Evolutionary conservation across 2,113 vertebrate species (phyloP), one percentile per base, ranked within the genome.

Genomic region (Corythoichthys haematopterus): DNA sequence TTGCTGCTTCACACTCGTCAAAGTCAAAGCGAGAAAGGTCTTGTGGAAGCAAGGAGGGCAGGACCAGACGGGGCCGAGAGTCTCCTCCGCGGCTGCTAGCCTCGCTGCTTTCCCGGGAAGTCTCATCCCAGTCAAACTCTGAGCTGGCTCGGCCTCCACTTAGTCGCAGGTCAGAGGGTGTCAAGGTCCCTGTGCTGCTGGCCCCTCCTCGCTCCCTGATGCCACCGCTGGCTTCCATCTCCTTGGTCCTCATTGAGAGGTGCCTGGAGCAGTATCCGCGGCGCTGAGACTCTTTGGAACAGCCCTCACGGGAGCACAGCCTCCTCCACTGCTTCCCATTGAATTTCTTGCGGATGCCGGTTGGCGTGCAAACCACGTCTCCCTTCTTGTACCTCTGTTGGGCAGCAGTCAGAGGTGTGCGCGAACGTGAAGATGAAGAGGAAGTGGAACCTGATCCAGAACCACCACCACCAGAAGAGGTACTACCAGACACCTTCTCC

Each of bases 351-450:
- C 95, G 90, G 75, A 98, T 96, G 6, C 95, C 95, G 0, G 95
- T 96, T 0, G 95, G 95, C 0, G 95, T 96, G 76, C 95, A 98
- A 0, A 98, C 95, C 81, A 97, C 95, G 0, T 97, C 95, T 0
- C 95, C 95, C 74, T 97, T 97, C 79, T 96, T 96, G 75, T 96
- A 96, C 69, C 95, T 97, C 79, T 96, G 95, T 86, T 97, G 95
- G 57, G 94, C 93, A 0, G 94, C 94, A 0, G 94, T 95, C 46
- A 95, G 85, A 0, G 94, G 95, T 0, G 94, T 95, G 35, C 94
- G 94, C 14, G 94, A 94, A 12, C 95, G 93, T 0, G 93, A 91
- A 0, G 91, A 91, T 6, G 89, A 91, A 0, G 89, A 91, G 16
- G 90, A 89, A 0, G 84, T 82, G 0, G 89, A 91, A 35, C 86